A percentile compares a stretch with the other conserved stretches of the same genome.
These are phyloP conservation scores for Chamaetylas fuelleborni DNA, from an alignment of 2,113 vertebrate genomes.

Conservation along the genomic window DNA sequence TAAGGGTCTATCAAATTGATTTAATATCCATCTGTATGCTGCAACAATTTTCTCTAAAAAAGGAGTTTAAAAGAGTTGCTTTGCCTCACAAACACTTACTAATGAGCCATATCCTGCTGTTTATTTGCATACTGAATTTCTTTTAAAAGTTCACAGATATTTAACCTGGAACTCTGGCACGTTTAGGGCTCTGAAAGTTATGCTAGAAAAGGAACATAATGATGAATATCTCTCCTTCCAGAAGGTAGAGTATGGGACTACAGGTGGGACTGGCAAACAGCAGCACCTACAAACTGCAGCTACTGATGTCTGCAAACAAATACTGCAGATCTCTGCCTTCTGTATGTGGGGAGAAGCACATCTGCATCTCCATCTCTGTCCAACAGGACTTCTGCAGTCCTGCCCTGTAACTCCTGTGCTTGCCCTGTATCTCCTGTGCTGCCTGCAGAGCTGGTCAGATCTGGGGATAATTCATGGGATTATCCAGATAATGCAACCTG, in stretches of 20 bases:
- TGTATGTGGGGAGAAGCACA: fast-evolving
- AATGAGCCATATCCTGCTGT: background rate
- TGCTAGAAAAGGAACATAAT: background rate
- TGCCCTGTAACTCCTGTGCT: background rate
- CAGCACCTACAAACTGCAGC: background rate
- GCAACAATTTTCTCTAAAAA: background rate
- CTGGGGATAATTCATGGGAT: background rate
- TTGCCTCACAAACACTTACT: background rate
- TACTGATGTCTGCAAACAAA: background rate
- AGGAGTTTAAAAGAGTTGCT: background rate
- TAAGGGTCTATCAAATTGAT: background rate
- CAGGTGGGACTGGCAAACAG: background rate
- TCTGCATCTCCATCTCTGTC: background rate
- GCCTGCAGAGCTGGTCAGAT: background rate
- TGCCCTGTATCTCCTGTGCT: background rate
- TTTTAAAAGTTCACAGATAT: background rate
- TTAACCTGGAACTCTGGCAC: background rate
- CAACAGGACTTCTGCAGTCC: background rate
- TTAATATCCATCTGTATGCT: background rate
- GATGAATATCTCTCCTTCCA: background rate
- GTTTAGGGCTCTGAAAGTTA: background rate
- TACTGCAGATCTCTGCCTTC: background rate
- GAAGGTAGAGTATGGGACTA: background rate
- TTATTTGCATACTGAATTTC: background rate
- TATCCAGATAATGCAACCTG: background rate